These are phyloP conservation scores for Muschampia plurimacula DNA, from an alignment of 2,888 invertebrate genomes.

Conservation along the genomic window DNA sequence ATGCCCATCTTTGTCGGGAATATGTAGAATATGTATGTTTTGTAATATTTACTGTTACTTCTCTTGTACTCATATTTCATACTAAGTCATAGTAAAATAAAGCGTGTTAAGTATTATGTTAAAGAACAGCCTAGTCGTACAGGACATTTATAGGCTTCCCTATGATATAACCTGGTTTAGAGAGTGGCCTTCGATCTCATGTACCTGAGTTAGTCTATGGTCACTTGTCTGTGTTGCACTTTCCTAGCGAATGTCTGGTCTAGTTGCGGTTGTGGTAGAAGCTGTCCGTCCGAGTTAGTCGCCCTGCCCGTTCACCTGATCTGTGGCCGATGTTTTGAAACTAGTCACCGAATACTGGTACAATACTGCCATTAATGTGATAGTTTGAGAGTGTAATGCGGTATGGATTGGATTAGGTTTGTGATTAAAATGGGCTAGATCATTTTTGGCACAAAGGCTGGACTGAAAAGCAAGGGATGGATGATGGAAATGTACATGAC, in stretches of 20 bases:
- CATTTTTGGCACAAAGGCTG: neutral
- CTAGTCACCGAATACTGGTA: neutral
- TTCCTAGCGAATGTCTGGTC: slow-evolving; percentile 3
- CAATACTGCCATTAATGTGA: neutral
- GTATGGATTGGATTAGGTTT: neutral
- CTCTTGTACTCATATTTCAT: too few relatives aligned
- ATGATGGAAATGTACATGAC: too few relatives aligned
- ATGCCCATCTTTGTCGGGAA: too few relatives aligned
- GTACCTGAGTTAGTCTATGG: neutral
- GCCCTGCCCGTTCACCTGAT: slow-evolving; percentile 1
- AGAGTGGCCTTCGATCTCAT: neutral
- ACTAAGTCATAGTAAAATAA: too few relatives aligned
- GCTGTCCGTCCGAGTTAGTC: neutral
- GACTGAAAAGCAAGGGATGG: too few relatives aligned
- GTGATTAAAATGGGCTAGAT: neutral
- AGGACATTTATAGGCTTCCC: neutral
- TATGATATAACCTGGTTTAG: neutral
- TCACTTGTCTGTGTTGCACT: neutral
- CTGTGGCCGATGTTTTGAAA: neutral
- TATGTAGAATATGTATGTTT: too few relatives aligned
- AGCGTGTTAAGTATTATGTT: too few relatives aligned
- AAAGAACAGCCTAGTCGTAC: too few relatives aligned
- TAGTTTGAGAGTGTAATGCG: neutral
- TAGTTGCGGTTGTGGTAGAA: neutral
- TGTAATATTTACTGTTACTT: too few relatives aligned